These are phyloP conservation scores for Nysson spinosus DNA, from an alignment of 2,888 invertebrate species.

Conservation along the genomic window DNA sequence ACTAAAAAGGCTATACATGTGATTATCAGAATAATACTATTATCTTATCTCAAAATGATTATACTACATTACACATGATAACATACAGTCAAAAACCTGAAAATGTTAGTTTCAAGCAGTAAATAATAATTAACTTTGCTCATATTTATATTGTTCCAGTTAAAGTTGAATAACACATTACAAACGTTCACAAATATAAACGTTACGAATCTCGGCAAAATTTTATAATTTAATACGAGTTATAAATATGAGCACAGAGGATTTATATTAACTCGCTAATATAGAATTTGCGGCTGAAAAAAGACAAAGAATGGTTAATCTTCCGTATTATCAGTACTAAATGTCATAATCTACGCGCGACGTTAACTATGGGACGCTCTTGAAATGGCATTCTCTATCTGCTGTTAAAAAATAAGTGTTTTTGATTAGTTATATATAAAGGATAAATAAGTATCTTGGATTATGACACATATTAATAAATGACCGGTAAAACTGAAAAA, in stretches of 20 bases:
- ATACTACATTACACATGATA: background rate
- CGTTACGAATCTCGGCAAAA: too few species aligned
- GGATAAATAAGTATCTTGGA: background rate
- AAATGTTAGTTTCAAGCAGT: conserved; percentile 7
- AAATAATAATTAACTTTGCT: background rate
- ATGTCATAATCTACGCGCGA: background rate
- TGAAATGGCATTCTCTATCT: too few species aligned
- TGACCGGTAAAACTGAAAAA: background rate
- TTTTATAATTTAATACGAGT: too few species aligned
- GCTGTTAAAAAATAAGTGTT: background rate
- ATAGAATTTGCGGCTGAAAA: too few species aligned
- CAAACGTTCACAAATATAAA: too few species aligned
- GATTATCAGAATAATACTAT: background rate
- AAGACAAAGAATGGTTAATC: too few species aligned
- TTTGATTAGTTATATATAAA: background rate
- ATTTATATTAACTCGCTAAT: too few species aligned
- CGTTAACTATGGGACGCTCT: background rate
- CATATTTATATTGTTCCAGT: conserved; percentile 1
- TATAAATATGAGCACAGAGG: too few species aligned
- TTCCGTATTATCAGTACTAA: background rate
- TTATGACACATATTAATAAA: background rate
- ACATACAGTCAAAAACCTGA: background rate
- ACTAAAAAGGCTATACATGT: background rate
- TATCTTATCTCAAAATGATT: conserved; percentile 13
- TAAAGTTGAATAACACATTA: background rate